A percentile compares a stretch with the other conserved stretches of the same genome.
phyloP scores from a whole-genome alignment of 1,140 invertebrate species.

The Zaprionus davidi region DNA sequence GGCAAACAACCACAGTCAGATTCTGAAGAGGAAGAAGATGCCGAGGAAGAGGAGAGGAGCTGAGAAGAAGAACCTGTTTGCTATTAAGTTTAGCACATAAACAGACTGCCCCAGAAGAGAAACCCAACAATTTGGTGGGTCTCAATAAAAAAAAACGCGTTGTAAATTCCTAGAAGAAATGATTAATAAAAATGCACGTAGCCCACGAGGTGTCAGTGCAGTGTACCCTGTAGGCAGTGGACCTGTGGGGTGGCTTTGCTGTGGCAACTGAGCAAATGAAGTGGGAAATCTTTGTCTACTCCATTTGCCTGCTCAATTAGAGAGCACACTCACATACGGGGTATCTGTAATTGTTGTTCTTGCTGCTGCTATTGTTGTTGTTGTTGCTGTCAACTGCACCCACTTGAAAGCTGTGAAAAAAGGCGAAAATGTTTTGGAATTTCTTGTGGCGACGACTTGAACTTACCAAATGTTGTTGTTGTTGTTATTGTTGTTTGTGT shows the following conservation, averaged over 20 bases:
- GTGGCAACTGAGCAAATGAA: background rate
- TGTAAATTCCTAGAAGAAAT: constrained; percentile 82
- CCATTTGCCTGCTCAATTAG: background rate
- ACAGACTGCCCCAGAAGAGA: constrained; percentile 42
- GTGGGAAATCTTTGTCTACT: background rate
- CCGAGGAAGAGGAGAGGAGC: constrained; percentile 23
- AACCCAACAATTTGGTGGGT: constrained; percentile 66
- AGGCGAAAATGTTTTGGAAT: constrained; percentile 75
- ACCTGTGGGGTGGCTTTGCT: background rate
- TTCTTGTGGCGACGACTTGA: constrained; percentile 64
- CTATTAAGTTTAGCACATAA: constrained; percentile 77
- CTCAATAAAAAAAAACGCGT: constrained; percentile 80
- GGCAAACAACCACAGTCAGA: constrained; percentile 71
- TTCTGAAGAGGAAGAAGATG: constrained; percentile 17
- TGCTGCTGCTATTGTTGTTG: constrained; percentile 15
- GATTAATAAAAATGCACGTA: constrained; percentile 75
- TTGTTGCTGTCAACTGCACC: constrained; percentile 62
- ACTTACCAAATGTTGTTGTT: constrained; percentile 47
- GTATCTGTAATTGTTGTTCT: constrained; percentile 24
- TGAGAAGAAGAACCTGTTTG: constrained; percentile 68
- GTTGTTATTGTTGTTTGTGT: constrained; percentile 46
- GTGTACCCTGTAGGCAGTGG: constrained; percentile 9
- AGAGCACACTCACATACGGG: background rate
- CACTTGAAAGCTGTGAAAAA: constrained; percentile 78
- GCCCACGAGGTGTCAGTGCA: constrained; percentile 27